A percentile compares a stretch with the other conserved stretches of the same genome.
Conservation (phyloP, 1,140 invertebrate genomes). For the Halyomorpha halys region DNA sequence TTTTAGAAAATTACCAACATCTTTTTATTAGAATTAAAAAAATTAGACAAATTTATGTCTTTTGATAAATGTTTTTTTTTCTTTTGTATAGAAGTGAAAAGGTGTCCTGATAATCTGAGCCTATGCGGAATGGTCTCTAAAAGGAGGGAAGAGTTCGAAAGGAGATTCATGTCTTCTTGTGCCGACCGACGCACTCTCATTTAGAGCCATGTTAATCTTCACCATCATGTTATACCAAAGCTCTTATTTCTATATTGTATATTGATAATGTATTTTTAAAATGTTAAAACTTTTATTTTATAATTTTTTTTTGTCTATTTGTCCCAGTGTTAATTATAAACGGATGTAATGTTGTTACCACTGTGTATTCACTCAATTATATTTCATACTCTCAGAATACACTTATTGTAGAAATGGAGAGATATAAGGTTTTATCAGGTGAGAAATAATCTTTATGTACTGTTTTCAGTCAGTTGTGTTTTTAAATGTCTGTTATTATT, state of each 20-base stretch:
- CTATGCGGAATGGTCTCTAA: slow-evolving; percentile 27
- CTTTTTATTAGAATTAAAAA: too few relatives aligned
- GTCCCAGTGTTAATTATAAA: neutral
- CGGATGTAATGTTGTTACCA: slow-evolving; percentile 7
- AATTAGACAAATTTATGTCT: too few relatives aligned
- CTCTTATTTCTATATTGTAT: slow-evolving; percentile 10
- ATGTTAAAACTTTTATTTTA: slow-evolving; percentile 8
- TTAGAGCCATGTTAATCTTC: neutral
- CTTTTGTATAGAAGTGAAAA: slow-evolving; percentile 30
- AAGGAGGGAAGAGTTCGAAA: slow-evolving; percentile 25
- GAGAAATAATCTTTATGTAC: neutral
- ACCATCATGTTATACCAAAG: slow-evolving; percentile 4
- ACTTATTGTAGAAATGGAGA: too few relatives aligned
- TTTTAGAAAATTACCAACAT: too few relatives aligned
- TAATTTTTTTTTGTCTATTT: neutral
- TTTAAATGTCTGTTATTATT: slow-evolving; percentile 17
- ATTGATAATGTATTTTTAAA: neutral
- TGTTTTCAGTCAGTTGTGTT: slow-evolving; percentile 12
- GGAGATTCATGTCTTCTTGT: slow-evolving; percentile 21
- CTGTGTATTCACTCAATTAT: neutral
- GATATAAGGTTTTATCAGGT: too few relatives aligned
- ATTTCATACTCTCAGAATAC: too few relatives aligned
- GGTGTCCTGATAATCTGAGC: slow-evolving; percentile 30
- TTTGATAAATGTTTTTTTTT: too few relatives aligned
- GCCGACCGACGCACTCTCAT: slow-evolving; percentile 1